Evolutionary conservation across 2,888 invertebrate species (phyloP).

Genomic region (Tuberolachnus salignus): DNA sequence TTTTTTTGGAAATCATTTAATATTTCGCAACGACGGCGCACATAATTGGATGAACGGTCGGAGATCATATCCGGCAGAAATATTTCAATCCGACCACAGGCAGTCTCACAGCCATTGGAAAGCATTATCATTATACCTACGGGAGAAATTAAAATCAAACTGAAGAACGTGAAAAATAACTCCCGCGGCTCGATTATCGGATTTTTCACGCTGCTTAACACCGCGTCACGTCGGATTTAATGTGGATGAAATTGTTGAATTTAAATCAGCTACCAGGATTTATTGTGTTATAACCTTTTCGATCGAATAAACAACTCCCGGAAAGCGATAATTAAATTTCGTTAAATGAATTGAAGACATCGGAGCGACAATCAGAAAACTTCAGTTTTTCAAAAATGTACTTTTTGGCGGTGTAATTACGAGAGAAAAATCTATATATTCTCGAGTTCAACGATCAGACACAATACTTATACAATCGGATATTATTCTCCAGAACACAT

Average conservation of each 20-base stretch:
- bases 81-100: constrained; percentile 33
- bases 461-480: too few species aligned
- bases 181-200: constrained; percentile 26
- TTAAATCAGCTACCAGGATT: not conserved
- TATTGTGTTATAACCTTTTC: constrained; percentile 6
- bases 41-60: constrained; percentile 22
- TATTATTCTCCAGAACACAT: too few species aligned
- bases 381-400: too few species aligned
- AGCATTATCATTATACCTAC: constrained; percentile 11
- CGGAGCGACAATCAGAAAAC: too few species aligned
- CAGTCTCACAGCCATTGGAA: constrained; percentile 33
- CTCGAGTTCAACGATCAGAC: too few species aligned
- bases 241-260: constrained; percentile 10
- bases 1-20: constrained; percentile 28
- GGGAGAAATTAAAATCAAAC: constrained; percentile 32
- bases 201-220: constrained; percentile 38
- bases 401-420: too few species aligned
- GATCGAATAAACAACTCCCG: constrained; percentile 1
- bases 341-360: not conserved
- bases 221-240: constrained; percentile 2
- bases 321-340: not conserved
- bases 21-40: not conserved
- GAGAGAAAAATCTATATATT: too few species aligned
- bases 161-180: constrained; percentile 23
- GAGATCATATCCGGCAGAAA: constrained; percentile 29